Conservation (phyloP, 2,888 invertebrate genomes). For the Cheilosia grossa region DNA sequence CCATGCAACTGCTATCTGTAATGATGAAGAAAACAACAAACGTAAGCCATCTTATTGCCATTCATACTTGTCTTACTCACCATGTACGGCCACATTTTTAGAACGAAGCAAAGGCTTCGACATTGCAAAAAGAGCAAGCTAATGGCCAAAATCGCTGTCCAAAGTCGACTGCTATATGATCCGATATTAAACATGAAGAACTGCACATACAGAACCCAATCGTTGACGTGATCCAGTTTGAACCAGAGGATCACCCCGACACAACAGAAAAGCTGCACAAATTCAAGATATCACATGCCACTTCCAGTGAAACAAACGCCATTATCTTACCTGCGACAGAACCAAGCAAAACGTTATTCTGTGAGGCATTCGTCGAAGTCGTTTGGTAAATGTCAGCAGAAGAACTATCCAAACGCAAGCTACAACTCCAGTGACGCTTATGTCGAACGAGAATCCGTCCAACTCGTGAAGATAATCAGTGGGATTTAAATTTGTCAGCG, state of each 20-base stretch:
- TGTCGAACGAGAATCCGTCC: constrained; percentile 91
- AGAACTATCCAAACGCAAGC: constrained; percentile 91
- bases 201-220: constrained; percentile 89
- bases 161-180: constrained; percentile 91
- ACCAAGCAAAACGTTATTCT: constrained; percentile 91
- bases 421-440: constrained; percentile 91
- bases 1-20: constrained; percentile 85
- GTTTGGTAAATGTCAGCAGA: constrained; percentile 89
- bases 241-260: constrained; percentile 91
- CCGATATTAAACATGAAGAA: constrained; percentile 90
- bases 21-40: constrained; percentile 77
- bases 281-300: constrained; percentile 26
- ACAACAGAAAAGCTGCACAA: constrained; percentile 86
- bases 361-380: constrained; percentile 91
- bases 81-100: constrained; percentile 89
- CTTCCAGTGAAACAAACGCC: background rate
- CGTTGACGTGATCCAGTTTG: constrained; percentile 84
- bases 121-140: constrained; percentile 92
- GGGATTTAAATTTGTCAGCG: constrained; percentile 88
- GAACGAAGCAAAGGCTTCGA: constrained; percentile 92
- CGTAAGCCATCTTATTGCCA: background rate
- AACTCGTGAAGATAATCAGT: constrained; percentile 90
- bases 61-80: constrained; percentile 77
- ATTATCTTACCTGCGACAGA: constrained; percentile 88
- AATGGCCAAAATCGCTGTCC: constrained; percentile 93